Conservation (phyloP, 2,113 vertebrate species). For the Nyctereutes procyonoides region DNA sequence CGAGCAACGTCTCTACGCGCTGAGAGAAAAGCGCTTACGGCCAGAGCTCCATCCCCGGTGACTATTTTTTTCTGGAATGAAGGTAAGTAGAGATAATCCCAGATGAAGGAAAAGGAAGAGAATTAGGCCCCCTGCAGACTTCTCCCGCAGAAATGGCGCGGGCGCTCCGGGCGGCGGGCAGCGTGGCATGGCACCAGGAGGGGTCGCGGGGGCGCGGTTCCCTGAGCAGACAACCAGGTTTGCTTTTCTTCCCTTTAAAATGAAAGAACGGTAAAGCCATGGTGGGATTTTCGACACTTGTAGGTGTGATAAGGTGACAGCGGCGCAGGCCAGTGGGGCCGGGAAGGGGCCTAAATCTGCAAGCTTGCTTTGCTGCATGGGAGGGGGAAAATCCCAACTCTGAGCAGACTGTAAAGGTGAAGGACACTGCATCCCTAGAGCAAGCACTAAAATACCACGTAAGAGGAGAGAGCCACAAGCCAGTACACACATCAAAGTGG, state of each 20-base stretch:
- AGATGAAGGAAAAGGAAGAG: not conserved
- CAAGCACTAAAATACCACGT: not conserved
- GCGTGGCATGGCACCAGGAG: rapidly evolving
- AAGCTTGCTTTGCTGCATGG: not conserved
- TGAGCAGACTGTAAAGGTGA: not conserved
- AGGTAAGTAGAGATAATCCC: not conserved
- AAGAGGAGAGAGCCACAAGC: not conserved
- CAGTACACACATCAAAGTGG: too few relatives aligned
- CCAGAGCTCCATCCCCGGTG: not conserved
- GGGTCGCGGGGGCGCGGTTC: too few relatives aligned
- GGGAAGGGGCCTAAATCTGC: not conserved
- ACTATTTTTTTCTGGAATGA: not conserved
- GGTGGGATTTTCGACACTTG: too few relatives aligned
- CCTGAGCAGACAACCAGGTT: not conserved
- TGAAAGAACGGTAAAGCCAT: too few relatives aligned
- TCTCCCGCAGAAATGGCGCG: rapidly evolving
- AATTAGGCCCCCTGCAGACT: not conserved
- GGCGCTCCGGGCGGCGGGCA: not conserved
- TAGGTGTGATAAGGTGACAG: rapidly evolving
- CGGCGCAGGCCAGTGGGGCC: not conserved
- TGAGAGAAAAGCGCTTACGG: not conserved
- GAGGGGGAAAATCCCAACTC: not conserved
- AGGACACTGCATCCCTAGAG: not conserved
- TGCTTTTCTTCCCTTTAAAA: not conserved
- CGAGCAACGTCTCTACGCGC: not conserved